Conservation (phyloP, 2,888 invertebrate genomes). For the Aphidoletes aphidimyza region DNA sequence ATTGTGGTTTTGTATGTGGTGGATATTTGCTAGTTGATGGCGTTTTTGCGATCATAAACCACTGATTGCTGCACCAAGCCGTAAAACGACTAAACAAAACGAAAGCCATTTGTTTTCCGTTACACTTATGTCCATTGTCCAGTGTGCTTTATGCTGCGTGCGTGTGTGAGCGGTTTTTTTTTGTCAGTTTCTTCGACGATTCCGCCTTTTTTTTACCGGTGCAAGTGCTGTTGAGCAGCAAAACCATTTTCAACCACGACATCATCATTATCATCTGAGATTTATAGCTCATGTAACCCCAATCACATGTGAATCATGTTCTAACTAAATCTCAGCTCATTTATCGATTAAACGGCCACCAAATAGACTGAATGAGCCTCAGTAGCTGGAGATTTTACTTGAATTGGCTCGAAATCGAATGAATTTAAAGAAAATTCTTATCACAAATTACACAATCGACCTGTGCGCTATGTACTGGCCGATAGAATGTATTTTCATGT, state of each 20-base stretch:
- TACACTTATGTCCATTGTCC: neutral
- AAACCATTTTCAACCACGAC: neutral
- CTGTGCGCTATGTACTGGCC: neutral
- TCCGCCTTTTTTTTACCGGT: neutral
- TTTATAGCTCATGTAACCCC: slow-evolving; percentile 13
- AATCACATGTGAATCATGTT: slow-evolving; percentile 1
- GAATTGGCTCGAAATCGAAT: neutral
- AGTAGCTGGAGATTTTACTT: no score
- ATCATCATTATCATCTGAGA: slow-evolving; percentile 40
- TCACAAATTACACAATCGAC: neutral
- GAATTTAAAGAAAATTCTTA: neutral
- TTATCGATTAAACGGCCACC: neutral
- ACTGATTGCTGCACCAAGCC: slow-evolving; percentile 23
- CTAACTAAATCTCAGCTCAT: slow-evolving; percentile 14
- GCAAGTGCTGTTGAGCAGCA: neutral
- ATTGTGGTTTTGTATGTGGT: neutral
- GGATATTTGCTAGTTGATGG: neutral
- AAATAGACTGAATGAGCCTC: no score
- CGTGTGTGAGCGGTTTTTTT: neutral
- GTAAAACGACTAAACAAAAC: slow-evolving; percentile 19
- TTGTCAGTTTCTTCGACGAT: neutral
- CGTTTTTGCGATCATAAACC: slow-evolving; percentile 38
- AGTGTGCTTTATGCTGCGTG: neutral
- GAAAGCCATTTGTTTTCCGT: slow-evolving; percentile 30
- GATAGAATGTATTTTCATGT: no score